phyloP scores from a whole-genome alignment of 2,888 invertebrate species.

The Nudaria mundana region DNA sequence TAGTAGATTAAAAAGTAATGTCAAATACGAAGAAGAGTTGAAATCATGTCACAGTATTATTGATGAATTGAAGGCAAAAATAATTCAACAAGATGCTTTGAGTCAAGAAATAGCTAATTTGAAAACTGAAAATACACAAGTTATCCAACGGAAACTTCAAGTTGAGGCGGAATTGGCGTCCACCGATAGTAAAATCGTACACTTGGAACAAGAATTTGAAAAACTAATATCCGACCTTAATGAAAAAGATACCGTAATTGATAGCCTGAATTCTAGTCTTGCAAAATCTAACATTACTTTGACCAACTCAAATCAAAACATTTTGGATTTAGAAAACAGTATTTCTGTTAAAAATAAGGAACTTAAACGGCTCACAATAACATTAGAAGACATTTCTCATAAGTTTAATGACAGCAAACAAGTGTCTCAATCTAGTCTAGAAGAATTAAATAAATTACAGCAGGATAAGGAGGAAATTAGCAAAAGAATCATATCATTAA shows the following conservation, averaged over 20 bases:
- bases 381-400: slow-evolving; percentile 36
- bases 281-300: slow-evolving; percentile 43
- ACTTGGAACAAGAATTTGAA: slow-evolving; percentile 65
- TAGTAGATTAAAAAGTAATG: slow-evolving; percentile 36
- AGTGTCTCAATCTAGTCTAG: slow-evolving; percentile 38
- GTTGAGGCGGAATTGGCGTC: slow-evolving; percentile 52
- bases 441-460: slow-evolving; percentile 49
- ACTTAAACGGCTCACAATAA: slow-evolving; percentile 47
- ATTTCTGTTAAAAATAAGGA: slow-evolving; percentile 50
- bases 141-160: slow-evolving; percentile 43
- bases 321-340: slow-evolving; percentile 45
- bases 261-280: slow-evolving; percentile 49
- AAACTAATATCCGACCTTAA: slow-evolving; percentile 57
- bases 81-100: slow-evolving; percentile 39
- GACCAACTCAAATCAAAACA: slow-evolving; percentile 38
- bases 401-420: slow-evolving; percentile 33
- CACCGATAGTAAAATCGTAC: slow-evolving; percentile 54
- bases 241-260: slow-evolving; percentile 65
- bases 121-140: slow-evolving; percentile 49
- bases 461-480: slow-evolving; percentile 52
- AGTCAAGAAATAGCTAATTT: slow-evolving; percentile 42
- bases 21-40: slow-evolving; percentile 25
- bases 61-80: slow-evolving; percentile 43
- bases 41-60: slow-evolving; percentile 36
- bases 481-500: slow-evolving; percentile 45